Percentiles rank a stretch among this genome's conserved stretches.
phyloP scores from a whole-genome alignment of 2,113 vertebrate species.

The Chaetodon trifascialis region DNA sequence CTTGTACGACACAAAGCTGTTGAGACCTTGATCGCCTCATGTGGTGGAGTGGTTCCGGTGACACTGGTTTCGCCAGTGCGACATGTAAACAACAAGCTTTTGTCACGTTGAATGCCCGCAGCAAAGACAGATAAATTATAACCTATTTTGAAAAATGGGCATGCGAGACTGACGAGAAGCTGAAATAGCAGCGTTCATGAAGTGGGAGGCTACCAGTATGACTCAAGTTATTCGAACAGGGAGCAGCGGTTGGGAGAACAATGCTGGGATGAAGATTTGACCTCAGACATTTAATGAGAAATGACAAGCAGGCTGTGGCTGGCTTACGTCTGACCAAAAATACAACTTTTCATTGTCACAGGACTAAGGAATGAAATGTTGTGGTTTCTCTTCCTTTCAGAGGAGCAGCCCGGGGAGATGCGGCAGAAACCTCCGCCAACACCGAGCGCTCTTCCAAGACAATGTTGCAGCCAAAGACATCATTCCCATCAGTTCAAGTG shows the following conservation, averaged over 20 bases:
- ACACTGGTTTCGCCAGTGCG: constrained; percentile 12
- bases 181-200: constrained; percentile 27
- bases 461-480: constrained; percentile 37
- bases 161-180: neutral
- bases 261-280: constrained; percentile 7
- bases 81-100: constrained; percentile 40
- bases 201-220: neutral
- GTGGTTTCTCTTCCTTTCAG: constrained; percentile 16
- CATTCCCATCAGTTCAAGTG: constrained; percentile 16
- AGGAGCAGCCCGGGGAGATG: constrained; percentile 10
- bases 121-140: constrained; percentile 19
- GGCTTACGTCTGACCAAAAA: constrained; percentile 4
- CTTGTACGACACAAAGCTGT: neutral
- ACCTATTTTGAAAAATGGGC: constrained; percentile 14
- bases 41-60: constrained; percentile 1
- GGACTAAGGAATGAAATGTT: constrained; percentile 27
- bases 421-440: constrained; percentile 25
- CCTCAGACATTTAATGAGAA: constrained; percentile 27
- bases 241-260: constrained; percentile 25
- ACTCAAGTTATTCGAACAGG: neutral
- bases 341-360: constrained; percentile 8
- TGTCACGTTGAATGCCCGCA: constrained; percentile 11
- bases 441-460: constrained; percentile 1
- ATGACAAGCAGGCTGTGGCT: constrained; percentile 13
- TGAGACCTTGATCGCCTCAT: constrained; percentile 20